These are phyloP conservation scores for Patella caerulea DNA, from an alignment of 2,888 invertebrate genomes.

Conservation along the genomic window DNA sequence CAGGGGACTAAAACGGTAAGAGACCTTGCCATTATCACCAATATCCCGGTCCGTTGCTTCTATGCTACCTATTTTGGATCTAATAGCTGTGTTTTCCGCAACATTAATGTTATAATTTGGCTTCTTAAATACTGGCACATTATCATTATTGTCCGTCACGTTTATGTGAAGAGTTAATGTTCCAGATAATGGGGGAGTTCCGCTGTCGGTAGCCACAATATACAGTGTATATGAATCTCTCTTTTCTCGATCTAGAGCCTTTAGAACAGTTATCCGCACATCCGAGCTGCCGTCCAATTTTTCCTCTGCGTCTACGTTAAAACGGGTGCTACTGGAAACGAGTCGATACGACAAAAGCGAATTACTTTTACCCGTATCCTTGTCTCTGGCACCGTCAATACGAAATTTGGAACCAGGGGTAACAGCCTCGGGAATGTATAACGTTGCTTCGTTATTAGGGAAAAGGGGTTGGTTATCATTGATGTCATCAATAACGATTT, in stretches of 20 bases:
- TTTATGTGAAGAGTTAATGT: conserved; percentile 57
- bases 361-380: conserved; percentile 51
- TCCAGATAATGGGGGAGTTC: conserved; percentile 53
- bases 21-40: conserved; percentile 80
- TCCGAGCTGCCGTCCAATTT: conserved; percentile 50
- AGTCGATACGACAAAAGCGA: conserved; percentile 51
- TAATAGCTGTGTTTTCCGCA: conserved; percentile 50
- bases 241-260: conserved; percentile 52
- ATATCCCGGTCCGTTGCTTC: conserved; percentile 89
- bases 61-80: conserved; percentile 72
- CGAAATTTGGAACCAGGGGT: conserved; percentile 20
- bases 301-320: conserved; percentile 44
- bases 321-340: conserved; percentile 51
- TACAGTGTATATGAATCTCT: conserved; percentile 53
- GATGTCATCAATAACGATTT: conserved; percentile 49
- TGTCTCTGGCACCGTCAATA: conserved; percentile 47
- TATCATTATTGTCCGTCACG: conserved; percentile 61
- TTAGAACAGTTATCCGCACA: conserved; percentile 51
- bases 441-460: conserved; percentile 37
- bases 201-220: conserved; percentile 59
- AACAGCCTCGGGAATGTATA: conserved; percentile 28
- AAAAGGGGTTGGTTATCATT: conserved; percentile 57
- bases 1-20: conserved; percentile 68
- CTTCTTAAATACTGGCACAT: conserved; percentile 54
- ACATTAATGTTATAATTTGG: conserved; percentile 50